Evolutionary conservation across 53 echinoderm and acorn worm genomes (phyloP).

Genomic region (Crossaster papposus): DNA sequence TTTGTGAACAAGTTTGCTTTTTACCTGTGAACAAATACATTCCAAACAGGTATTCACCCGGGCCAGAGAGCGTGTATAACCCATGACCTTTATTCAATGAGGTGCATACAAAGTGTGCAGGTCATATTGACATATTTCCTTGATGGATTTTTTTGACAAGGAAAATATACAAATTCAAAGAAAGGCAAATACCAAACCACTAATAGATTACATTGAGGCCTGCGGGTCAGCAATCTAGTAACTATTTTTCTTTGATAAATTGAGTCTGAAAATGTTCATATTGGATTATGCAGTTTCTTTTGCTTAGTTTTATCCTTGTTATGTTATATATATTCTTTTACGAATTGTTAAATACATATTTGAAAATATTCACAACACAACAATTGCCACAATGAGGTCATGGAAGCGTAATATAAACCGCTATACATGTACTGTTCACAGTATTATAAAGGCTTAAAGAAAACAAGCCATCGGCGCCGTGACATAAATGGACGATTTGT

Average conservation of each 20-base stretch:
- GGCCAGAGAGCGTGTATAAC: background rate
- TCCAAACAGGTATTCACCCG: background rate
- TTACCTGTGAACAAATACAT: background rate
- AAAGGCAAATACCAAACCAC: background rate
- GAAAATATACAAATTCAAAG: background rate
- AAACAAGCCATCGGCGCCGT: background rate
- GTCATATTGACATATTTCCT: background rate
- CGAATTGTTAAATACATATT: too few relatives aligned
- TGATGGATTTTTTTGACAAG: background rate
- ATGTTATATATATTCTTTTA: too few relatives aligned
- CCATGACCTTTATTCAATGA: slow-evolving; percentile 6
- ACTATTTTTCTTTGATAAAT: background rate
- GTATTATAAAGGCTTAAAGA: background rate
- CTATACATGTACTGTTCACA: too few relatives aligned
- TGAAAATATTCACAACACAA: too few relatives aligned
- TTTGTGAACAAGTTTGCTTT: background rate
- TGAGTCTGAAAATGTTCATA: background rate
- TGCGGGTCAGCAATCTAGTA: background rate
- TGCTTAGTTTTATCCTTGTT: too few relatives aligned
- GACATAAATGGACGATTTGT: background rate
- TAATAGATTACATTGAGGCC: background rate
- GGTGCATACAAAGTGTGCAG: background rate
- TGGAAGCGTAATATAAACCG: background rate
- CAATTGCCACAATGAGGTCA: background rate
- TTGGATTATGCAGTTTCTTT: too few relatives aligned